Evolutionary conservation across 2,113 vertebrate genomes (phyloP).

Genomic region (Heterotis niloticus): DNA sequence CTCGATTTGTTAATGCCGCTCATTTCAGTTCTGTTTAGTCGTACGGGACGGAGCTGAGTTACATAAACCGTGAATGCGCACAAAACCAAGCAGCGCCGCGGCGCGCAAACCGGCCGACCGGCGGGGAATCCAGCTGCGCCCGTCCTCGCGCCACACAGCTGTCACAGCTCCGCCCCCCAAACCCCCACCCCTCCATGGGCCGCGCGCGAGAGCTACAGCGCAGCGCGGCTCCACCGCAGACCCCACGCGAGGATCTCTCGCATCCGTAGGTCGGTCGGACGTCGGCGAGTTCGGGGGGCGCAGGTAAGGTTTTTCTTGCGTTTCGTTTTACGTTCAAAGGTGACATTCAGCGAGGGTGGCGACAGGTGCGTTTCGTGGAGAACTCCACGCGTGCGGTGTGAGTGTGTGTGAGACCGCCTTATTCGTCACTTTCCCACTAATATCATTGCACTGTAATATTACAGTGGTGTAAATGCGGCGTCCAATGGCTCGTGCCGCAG

Average conservation of each 20-base stretch:
- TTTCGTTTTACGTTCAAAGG: neutral
- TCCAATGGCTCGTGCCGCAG: no score
- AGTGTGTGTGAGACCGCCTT: no score
- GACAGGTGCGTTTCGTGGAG: neutral
- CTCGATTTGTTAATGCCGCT: no score
- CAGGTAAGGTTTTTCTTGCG: conserved; percentile 13
- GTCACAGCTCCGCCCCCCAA: conserved; percentile 57
- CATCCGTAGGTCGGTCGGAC: neutral
- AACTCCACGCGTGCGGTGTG: no score
- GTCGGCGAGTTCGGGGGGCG: neutral
- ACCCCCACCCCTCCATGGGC: conserved; percentile 43
- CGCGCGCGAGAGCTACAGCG: conserved; percentile 41
- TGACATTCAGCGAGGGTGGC: neutral
- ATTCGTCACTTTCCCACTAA: no score
- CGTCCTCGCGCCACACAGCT: neutral
- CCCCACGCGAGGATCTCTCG: neutral
- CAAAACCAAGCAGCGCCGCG: no score
- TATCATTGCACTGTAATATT: no score
- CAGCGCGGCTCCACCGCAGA: conserved; percentile 50
- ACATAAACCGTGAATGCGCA: no score
- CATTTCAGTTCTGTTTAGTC: no score
- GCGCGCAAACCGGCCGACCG: neutral
- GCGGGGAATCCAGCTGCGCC: conserved; percentile 5
- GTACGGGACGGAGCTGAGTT: no score
- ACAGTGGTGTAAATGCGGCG: no score